Evolutionary conservation across 1,140 invertebrate genomes (phyloP).

Genomic region (Whitmania pigra): DNA sequence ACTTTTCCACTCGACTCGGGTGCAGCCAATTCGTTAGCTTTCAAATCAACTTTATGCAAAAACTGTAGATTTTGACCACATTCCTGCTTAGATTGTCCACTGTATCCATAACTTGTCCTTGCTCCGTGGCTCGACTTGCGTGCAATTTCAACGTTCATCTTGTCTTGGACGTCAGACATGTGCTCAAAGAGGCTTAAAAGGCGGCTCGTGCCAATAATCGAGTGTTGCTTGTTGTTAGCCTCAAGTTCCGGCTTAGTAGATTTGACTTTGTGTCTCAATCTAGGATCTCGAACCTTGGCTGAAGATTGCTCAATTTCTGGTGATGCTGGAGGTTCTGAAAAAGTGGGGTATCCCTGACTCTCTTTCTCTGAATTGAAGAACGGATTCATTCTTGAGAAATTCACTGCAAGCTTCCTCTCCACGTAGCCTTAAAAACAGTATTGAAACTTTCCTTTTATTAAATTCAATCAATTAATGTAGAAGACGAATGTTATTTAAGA

Average conservation of each 20-base stretch:
- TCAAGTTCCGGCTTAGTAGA: background rate
- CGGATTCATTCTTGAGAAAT: too few species aligned
- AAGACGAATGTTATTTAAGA: too few species aligned
- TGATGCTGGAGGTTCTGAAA: background rate
- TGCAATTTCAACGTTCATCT: conserved; percentile 11
- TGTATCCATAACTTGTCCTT: too few species aligned
- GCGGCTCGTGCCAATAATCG: conserved; percentile 9
- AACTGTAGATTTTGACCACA: too few species aligned
- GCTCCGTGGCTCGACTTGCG: background rate
- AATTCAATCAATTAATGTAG: too few species aligned
- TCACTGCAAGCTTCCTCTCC: too few species aligned
- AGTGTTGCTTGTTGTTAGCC: background rate
- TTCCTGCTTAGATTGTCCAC: too few species aligned
- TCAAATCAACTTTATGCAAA: too few species aligned
- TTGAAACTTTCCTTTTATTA: too few species aligned
- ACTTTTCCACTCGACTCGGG: too few species aligned
- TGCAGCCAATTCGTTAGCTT: too few species aligned
- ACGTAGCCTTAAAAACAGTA: too few species aligned
- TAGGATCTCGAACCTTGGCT: conserved; percentile 8
- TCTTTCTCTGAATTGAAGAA: background rate
- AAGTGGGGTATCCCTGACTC: background rate
- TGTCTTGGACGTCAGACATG: conserved; percentile 16
- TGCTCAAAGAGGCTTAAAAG: conserved; percentile 14
- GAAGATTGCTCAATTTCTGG: conserved; percentile 3
- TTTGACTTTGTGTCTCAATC: conserved; percentile 9